A percentile compares a stretch with the other conserved stretches of the same genome.
Conservation (phyloP, 2,888 invertebrate genomes). For the Gasteruption jaculator region DNA sequence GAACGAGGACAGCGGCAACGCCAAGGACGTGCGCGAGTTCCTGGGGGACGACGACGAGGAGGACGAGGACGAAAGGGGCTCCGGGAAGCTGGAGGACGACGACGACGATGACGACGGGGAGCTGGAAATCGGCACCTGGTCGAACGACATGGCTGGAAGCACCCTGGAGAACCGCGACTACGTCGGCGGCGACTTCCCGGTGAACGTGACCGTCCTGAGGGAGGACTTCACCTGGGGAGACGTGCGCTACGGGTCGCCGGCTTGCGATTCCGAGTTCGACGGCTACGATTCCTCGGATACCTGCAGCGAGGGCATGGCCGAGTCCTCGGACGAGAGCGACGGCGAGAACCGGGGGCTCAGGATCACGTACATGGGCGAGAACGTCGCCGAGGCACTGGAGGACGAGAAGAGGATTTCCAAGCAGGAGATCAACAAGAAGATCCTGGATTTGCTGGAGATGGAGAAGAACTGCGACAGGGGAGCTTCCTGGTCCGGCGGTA, state of each 20-base stretch:
- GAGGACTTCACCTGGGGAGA: slow-evolving; percentile 41
- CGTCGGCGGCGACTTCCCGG: slow-evolving; percentile 43
- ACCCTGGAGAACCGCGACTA: slow-evolving; percentile 27
- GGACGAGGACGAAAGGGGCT: slow-evolving; percentile 2
- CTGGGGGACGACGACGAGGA: slow-evolving; percentile 42
- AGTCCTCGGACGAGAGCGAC: slow-evolving; percentile 51
- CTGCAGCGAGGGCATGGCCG: slow-evolving; percentile 50
- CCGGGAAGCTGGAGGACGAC: slow-evolving; percentile 9
- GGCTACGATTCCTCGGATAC: slow-evolving; percentile 55
- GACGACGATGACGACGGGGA: slow-evolving; percentile 51
- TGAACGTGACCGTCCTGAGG: slow-evolving; percentile 44
- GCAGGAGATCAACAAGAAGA: slow-evolving; percentile 40
- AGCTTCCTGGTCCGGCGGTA: slow-evolving; percentile 32
- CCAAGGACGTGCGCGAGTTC: slow-evolving; percentile 71
- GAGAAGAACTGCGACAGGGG: slow-evolving; percentile 40
- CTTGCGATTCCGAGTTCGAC: slow-evolving; percentile 53
- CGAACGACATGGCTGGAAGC: slow-evolving; percentile 76
- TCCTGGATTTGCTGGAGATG: slow-evolving; percentile 38
- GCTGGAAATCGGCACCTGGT: slow-evolving; percentile 88
- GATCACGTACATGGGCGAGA: slow-evolving; percentile 80
- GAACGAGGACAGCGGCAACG: slow-evolving; percentile 74
- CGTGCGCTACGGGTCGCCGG: slow-evolving; percentile 57
- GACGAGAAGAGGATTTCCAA: slow-evolving; percentile 45
- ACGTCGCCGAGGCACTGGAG: slow-evolving; percentile 82
- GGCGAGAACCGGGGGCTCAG: slow-evolving; percentile 60